Evolutionary conservation across 2,113 vertebrate genomes (phyloP), one percentile per base, ranked within the genome.

Genomic region (Corynorhinus townsendii): DNA sequence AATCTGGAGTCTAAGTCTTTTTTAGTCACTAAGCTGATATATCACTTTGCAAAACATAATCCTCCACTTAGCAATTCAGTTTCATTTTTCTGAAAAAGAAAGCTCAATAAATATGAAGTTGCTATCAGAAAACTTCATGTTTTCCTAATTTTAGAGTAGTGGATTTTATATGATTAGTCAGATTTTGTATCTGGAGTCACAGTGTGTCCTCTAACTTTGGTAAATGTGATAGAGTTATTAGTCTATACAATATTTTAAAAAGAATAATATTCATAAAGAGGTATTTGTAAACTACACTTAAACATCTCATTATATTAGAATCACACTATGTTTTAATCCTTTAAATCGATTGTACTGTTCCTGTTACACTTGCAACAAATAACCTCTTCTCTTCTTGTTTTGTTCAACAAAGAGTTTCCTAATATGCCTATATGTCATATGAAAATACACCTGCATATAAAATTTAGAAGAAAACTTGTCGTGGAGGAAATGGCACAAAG

Each of bases 301-400:
- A 90, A 86, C 73, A 49, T 43, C 22, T 96, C 47, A 92, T 82
- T 90, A 88, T 83, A 94, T 95, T 82, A 90, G 81, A 95, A 90
- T 24, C 17, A 90, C 3, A 62, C 12, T 9, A 49, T 71, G 6
- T 79, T 64, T 64, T 94, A 15, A 54, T 59, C 38, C 19, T 92
- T 93, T 90, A 92, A 90, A 76, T 88, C 64, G 22, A 28, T 86
- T 30, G 38, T 33, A 69, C 35, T 77, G 85, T 86, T 71, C 68
- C 80, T 95, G 35, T 66, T 81, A 87, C 73, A 73, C 69, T 94
- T 49, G 88, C n/a, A 91, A 84, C 33, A 96, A 89, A 16, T 54
- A 76, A 90, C 28, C 86, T 28, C 77, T 92, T 86, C 9, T 86
- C 64, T 84, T 19, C 19, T 93, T 82, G 11, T 4, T 90, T 93